A percentile compares a stretch with the other conserved stretches of the same genome.
Evolutionary conservation across 2,797 vertebrate genomes (phyloP).

Genomic region (Streptopelia turtur): DNA sequence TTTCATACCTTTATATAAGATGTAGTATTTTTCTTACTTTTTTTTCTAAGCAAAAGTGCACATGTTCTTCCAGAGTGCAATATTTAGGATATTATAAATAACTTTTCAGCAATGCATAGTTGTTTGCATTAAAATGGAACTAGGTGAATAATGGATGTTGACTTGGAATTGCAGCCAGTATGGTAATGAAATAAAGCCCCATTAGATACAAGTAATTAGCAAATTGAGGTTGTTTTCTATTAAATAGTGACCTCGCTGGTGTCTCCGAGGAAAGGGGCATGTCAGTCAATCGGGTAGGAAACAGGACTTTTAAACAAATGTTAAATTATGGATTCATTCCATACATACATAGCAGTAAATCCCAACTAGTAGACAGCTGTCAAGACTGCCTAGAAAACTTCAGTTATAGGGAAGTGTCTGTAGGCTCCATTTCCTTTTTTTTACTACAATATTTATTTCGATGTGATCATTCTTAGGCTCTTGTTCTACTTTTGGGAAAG

Average conservation of each 20-base stretch:
- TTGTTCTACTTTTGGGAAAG: not conserved
- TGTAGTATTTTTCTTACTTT: not conserved
- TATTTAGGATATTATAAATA: conserved; percentile 29
- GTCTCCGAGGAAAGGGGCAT: conserved; percentile 3
- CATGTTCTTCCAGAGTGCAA: not conserved
- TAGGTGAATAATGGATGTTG: conserved; percentile 7
- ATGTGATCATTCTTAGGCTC: not conserved
- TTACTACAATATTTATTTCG: not conserved
- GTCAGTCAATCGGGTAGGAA: not conserved
- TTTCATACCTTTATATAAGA: not conserved
- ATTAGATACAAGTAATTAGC: conserved; percentile 43
- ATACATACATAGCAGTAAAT: not conserved
- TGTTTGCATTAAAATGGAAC: conserved; percentile 28
- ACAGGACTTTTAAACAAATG: not conserved
- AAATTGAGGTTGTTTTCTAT: conserved; percentile 43
- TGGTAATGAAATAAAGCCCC: conserved; percentile 34
- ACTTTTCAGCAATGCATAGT: not conserved
- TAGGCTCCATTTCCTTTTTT: not conserved
- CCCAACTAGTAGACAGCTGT: not conserved
- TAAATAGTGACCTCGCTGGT: conserved; percentile 43
- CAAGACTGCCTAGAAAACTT: not conserved
- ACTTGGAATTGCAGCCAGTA: conserved; percentile 8
- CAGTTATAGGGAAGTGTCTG: not conserved
- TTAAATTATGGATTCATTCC: conserved; percentile 24
- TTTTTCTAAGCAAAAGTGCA: not conserved